These are phyloP conservation scores for Didymodactylos carnosus DNA, from an alignment of 2,888 invertebrate genomes.

Conservation along the genomic window DNA sequence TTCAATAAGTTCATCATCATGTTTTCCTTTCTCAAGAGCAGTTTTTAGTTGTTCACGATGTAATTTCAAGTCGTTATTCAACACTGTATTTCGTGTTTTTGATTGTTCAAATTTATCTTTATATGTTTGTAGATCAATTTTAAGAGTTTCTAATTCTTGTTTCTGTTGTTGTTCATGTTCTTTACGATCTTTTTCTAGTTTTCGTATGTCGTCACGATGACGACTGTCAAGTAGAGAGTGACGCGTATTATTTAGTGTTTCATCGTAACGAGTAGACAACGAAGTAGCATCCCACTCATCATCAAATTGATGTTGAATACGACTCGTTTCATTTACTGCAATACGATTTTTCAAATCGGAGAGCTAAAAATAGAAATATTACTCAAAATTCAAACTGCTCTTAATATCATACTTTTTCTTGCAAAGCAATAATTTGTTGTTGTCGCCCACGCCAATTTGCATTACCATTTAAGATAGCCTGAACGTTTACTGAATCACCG, in stretches of 20 bases:
- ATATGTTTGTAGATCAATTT: neutral
- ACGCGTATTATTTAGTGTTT: constrained; percentile 10
- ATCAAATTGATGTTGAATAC: neutral
- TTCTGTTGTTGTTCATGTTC: constrained; percentile 1
- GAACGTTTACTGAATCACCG: constrained; percentile 29
- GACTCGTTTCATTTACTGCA: constrained; percentile 6
- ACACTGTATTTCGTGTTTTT: constrained; percentile 20
- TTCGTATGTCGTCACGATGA: constrained; percentile 25
- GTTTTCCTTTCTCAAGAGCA: constrained; percentile 29
- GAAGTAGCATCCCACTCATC: neutral
- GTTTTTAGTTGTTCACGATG: constrained; percentile 28
- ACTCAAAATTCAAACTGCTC: too few relatives aligned
- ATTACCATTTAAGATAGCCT: constrained; percentile 23
- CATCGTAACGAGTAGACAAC: neutral
- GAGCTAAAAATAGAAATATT: neutral
- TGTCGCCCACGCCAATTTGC: constrained; percentile 16
- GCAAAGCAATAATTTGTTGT: constrained; percentile 18
- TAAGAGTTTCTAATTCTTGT: constrained; percentile 1
- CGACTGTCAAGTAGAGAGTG: constrained; percentile 19
- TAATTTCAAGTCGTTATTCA: constrained; percentile 28
- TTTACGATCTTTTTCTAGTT: constrained; percentile 17
- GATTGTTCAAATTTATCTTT: constrained; percentile 10
- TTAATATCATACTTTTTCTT: constrained; percentile 22
- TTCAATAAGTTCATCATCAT: constrained; percentile 33
- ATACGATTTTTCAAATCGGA: neutral